Conservation (phyloP, 2,888 invertebrate species). For the Tortricodes alternella region DNA sequence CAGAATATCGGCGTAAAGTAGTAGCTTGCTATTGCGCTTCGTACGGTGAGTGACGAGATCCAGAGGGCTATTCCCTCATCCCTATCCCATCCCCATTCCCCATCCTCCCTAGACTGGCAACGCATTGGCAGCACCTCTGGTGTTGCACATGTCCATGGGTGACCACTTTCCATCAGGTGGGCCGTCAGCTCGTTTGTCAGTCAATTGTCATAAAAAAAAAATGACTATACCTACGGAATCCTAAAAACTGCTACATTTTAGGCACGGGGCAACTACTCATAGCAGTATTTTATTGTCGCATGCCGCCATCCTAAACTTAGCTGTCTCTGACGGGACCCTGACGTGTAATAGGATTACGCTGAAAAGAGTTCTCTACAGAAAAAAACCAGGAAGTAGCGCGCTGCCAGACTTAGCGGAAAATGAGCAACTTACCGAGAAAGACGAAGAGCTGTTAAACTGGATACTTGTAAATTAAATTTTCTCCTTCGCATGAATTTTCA, state of each 20-base stretch:
- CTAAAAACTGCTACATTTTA: constrained; percentile 6
- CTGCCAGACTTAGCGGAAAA: constrained; percentile 44
- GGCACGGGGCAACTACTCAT: constrained; percentile 18
- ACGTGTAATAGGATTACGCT: constrained; percentile 55
- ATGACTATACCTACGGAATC: background rate
- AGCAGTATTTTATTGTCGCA: constrained; percentile 51
- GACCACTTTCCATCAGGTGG: too few species aligned
- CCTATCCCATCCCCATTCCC: too few species aligned
- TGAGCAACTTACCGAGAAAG: constrained; percentile 37
- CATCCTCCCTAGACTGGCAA: too few species aligned
- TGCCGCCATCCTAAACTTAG: constrained; percentile 38
- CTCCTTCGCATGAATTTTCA: constrained; percentile 46
- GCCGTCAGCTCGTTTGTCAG: too few species aligned
- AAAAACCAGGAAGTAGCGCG: constrained; percentile 46
- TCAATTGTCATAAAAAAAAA: too few species aligned
- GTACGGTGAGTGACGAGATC: too few species aligned
- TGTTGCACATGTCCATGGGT: too few species aligned
- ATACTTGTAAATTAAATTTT: constrained; percentile 52
- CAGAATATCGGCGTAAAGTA: too few species aligned
- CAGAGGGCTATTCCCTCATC: too few species aligned
- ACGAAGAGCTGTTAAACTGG: constrained; percentile 40
- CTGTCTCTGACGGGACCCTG: constrained; percentile 48
- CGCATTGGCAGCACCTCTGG: too few species aligned
- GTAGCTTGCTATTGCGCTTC: too few species aligned
- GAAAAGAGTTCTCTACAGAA: constrained; percentile 46